Percentiles rank a stretch among this genome's conserved stretches.
Evolutionary conservation across 2,797 vertebrate species (phyloP).

Genomic region (Chaetophractus vellerosus): DNA sequence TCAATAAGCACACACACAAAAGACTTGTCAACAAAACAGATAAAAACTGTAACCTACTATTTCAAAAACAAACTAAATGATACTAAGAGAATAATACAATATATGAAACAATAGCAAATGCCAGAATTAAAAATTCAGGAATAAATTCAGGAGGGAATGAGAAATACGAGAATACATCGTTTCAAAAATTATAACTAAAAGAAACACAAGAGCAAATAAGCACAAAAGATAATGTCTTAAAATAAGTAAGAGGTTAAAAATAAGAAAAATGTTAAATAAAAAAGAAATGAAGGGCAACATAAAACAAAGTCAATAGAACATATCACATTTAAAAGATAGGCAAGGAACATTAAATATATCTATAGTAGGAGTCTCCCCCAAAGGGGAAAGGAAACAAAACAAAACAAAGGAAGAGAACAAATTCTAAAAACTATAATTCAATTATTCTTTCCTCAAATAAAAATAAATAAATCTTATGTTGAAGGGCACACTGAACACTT

Average conservation of each 20-base stretch:
- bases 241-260: neutral
- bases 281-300: neutral
- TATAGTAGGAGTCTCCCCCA: neutral
- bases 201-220: neutral
- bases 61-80: neutral
- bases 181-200: neutral
- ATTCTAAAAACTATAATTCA: neutral
- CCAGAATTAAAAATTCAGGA: neutral
- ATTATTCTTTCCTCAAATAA: neutral
- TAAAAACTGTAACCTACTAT: neutral
- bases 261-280: neutral
- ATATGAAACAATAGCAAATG: neutral
- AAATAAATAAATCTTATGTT: neutral
- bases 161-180: neutral
- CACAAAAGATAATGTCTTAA: neutral
- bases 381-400: neutral
- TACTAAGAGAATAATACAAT: neutral
- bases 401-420: neutral
- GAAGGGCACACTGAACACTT: neutral
- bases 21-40: neutral
- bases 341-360: neutral
- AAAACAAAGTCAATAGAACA: neutral
- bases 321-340: neutral
- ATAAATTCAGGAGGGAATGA: neutral
- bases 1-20: neutral